Evolutionary conservation across 2,888 invertebrate species (phyloP).

Genomic region (Amphiduros pacificus): DNA sequence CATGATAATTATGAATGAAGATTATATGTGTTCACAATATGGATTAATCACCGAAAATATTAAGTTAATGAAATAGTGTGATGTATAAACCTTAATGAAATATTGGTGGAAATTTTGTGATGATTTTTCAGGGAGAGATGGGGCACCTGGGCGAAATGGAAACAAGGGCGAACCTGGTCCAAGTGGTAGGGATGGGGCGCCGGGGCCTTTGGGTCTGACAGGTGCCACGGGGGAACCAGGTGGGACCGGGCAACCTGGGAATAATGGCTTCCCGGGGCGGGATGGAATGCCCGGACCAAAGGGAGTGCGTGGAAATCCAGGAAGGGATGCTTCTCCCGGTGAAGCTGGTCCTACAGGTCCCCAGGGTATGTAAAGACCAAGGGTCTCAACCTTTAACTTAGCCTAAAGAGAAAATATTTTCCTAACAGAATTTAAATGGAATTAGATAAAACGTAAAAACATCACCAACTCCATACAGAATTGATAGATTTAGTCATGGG

Average conservation of each 20-base stretch:
- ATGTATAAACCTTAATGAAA: too few relatives aligned
- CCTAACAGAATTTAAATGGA: background rate
- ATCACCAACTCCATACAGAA: too few relatives aligned
- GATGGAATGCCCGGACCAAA: background rate
- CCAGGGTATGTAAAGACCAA: background rate
- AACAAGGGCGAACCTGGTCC: background rate
- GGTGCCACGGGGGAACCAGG: background rate
- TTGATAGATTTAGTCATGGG: too few relatives aligned
- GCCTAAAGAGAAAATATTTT: background rate
- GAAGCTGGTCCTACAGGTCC: slow-evolving; percentile 7
- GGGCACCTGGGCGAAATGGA: too few relatives aligned
- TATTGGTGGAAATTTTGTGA: too few relatives aligned
- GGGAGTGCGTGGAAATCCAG: slow-evolving; percentile 19
- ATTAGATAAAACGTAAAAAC: too few relatives aligned
- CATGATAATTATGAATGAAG: too few relatives aligned
- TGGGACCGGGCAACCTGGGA: background rate
- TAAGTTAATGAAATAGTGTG: too few relatives aligned
- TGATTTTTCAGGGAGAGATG: too few relatives aligned
- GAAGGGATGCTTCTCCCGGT: background rate
- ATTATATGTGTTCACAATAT: too few relatives aligned
- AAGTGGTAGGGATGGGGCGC: background rate
- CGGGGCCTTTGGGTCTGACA: background rate
- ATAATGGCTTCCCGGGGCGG: background rate
- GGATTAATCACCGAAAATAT: too few relatives aligned
- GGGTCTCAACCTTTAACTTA: background rate